Conservation (phyloP, 2,888 invertebrate species). For the Cecidostiba fungosa region DNA sequence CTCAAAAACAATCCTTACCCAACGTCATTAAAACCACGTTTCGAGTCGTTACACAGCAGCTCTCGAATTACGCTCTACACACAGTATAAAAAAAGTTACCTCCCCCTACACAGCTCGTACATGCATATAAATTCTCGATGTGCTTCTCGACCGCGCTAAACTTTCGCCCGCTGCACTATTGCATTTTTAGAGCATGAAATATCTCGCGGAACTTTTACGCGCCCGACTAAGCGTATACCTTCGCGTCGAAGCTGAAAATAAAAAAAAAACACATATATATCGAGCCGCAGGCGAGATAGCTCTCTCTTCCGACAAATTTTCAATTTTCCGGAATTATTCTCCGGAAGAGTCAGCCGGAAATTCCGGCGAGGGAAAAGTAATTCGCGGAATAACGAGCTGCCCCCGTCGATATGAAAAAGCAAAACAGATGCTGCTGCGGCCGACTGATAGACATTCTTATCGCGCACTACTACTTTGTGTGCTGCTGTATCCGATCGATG, state of each 20-base stretch:
- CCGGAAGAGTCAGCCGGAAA: neutral
- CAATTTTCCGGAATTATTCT: constrained; percentile 3
- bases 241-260: neutral
- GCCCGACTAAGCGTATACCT: neutral
- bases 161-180: neutral
- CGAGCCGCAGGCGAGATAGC: no score
- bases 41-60: neutral
- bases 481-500: constrained; percentile 31
- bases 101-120: neutral
- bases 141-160: neutral
- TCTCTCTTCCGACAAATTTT: neutral
- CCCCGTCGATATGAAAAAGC: constrained; percentile 31
- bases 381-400: constrained; percentile 9
- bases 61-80: neutral
- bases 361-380: constrained; percentile 23
- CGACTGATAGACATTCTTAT: constrained; percentile 58
- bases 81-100: neutral
- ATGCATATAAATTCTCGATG: neutral
- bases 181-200: constrained; percentile 14
- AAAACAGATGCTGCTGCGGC: constrained; percentile 14
- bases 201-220: neutral
- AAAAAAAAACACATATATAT: neutral
- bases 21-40: neutral
- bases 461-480: constrained; percentile 39
- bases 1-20: no score